Conservation (phyloP, 2,113 vertebrate species). For the Artemisiospiza belli region DNA sequence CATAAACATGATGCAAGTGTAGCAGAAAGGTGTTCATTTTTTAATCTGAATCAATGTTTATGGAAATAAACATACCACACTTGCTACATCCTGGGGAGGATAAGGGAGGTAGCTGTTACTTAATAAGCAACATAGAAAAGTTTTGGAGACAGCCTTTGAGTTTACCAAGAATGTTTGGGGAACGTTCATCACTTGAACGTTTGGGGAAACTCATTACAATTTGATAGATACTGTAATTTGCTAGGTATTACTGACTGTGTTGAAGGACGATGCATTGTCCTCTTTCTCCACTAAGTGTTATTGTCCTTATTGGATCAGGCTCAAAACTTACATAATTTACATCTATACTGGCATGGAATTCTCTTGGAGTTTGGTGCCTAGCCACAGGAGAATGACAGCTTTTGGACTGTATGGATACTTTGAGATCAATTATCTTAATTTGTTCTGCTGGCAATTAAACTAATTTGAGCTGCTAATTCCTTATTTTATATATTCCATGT, state of each 20-base stretch:
- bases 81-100: background rate
- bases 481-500: conserved; percentile 12
- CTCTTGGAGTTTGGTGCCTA: background rate
- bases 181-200: background rate
- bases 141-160: background rate
- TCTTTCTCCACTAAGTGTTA: background rate
- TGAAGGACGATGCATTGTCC: background rate
- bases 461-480: conserved; percentile 10
- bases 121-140: background rate
- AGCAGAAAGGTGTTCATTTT: background rate
- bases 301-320: background rate
- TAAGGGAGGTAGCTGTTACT: background rate
- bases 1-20: conserved; percentile 15
- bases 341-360: background rate
- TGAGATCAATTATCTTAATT: conserved; percentile 44
- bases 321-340: background rate
- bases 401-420: background rate
- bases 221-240: background rate
- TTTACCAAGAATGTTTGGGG: background rate
- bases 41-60: background rate
- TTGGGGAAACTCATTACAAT: background rate
- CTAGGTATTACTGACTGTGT: background rate
- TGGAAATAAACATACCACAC: background rate
- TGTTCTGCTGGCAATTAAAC: background rate
- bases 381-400: background rate